Evolutionary conservation across 2,888 invertebrate species (phyloP), one percentile per base, ranked within the genome.

Genomic region (Halictus ligatus): DNA sequence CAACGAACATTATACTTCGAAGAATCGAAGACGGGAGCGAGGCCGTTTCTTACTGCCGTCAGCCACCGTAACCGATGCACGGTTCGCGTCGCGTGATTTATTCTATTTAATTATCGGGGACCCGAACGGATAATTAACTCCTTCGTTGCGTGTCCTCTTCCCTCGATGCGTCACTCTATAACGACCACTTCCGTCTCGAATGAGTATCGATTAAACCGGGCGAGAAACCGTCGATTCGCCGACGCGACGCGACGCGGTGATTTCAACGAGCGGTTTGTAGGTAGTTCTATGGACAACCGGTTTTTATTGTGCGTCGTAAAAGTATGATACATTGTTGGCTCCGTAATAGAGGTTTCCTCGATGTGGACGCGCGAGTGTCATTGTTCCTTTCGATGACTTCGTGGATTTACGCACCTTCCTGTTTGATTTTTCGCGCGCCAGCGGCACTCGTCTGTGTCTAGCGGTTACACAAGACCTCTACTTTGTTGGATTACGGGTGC

Each of bases 1-100:
- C 67, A 54, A 18, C 67, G 50, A 72, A 89, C 87, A 90, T 90
- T 91, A 88, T 88, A 85, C 91, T 91, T 89, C 89, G 90, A 86
- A 81, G 90, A 91, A 91, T 91, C 86, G 87, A 87, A 86, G 84
- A 83, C 83, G 64, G 60, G 46, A 64, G 83, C 60, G 82, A 60
- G 73, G 74, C 81, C 25, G 75, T 74, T 74, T 81, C 82, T 79
- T 72, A 78, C 74, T 71, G 67, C 29, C 35, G 35, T 25, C 60
- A 72, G 50, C 83, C 77, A 29, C 71, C 83, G 71, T 48, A 25
- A 13, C 40, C 71, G 60, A 12, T 35, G 74, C 0, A 21, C 54
- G 21, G 8, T 21, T 35, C 25, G n/a, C 60, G 10, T 84, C 84
- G 84, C 78, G 75, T 76, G 75, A 81, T 81, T 87, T 80, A 80